Percentiles rank a stretch among this genome's conserved stretches.
Evolutionary conservation across 1,140 invertebrate genomes (phyloP).

Genomic region (Heliconius himera): DNA sequence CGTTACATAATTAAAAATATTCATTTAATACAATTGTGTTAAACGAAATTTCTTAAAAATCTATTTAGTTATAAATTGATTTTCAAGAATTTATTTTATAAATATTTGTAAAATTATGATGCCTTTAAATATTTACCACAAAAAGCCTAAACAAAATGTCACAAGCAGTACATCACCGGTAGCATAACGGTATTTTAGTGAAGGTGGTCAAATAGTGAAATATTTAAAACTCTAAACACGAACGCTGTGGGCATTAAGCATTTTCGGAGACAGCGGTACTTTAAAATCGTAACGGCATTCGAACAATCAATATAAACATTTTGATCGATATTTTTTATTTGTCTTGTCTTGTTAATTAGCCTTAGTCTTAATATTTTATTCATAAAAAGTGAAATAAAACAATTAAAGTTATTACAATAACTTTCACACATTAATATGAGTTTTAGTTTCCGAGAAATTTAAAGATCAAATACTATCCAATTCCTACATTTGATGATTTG

Average conservation of each 20-base stretch:
- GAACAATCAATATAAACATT: neutral
- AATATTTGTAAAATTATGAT: neutral
- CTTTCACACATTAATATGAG: too few species aligned
- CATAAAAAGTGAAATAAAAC: neutral
- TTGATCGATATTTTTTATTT: neutral
- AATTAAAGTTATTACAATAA: neutral
- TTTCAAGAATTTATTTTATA: neutral
- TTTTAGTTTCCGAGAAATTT: too few species aligned
- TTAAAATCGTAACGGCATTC: conserved; percentile 3
- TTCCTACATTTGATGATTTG: too few species aligned
- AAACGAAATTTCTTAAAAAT: too few species aligned
- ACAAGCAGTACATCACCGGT: conserved; percentile 4
- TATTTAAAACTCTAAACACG: conserved; percentile 20
- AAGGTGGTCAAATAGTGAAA: conserved; percentile 26
- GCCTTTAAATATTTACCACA: neutral
- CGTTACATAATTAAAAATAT: too few species aligned
- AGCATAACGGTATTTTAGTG: conserved; percentile 28
- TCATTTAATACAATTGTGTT: too few species aligned
- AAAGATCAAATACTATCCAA: too few species aligned
- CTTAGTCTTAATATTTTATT: neutral
- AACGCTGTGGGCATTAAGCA: conserved; percentile 14
- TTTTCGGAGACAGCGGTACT: conserved; percentile 20
- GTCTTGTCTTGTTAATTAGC: neutral
- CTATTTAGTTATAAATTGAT: too few species aligned
- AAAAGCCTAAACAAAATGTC: neutral